Evolutionary conservation across 2,113 vertebrate genomes (phyloP), one percentile per base, ranked within the genome.

Genomic region (Loxodonta africana): DNA sequence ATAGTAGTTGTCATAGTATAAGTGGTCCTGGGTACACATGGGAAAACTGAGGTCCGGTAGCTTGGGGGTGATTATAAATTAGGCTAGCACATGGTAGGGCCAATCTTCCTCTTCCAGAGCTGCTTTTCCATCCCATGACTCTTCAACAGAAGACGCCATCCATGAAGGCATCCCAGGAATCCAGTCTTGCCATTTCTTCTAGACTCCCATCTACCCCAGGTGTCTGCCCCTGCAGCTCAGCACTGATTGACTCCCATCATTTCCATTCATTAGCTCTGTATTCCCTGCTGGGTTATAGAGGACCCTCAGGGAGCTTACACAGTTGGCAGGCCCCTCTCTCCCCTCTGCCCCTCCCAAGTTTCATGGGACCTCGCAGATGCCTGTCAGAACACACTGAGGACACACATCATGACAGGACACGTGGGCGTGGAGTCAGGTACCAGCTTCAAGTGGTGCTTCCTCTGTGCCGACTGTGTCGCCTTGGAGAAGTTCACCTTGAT

Each of bases 371-470:
- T 21, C 0, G 20, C 26, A 4, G 77, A 15, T 2, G 33, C 9
- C 78, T 71, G 48, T 57, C 1, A 33, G 48, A 28, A 60, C 5
- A 2, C 44, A 10, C 21, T 21, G 2, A 41, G 25, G 60, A 44
- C 15, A 5, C 48, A 12, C 10, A 28, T 6, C 46, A 1, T 28
- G 33, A 26, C 83, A 48, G 63, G 41, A 10, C 4, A 8, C 2
- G 3, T 1, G 28, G n/a, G 26, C 1, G 1, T 1, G 5, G 63
- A 28, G 28, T 0, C 8, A 48, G 53, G 37, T 11, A 4, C 37
- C 0, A 0, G 25, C 63, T 23, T n/a, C 10, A 11, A 44, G 60
- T 28, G 0, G 0, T 3, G 3, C 44, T 33, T 30, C 0, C 6
- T 37, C 44, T 7, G 1, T 2, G 44, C 37, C 1, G 10, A 37